Evolutionary conservation across 2,113 vertebrate genomes (phyloP), one percentile per base, ranked within the genome.

Genomic region (Rissa tridactyla): DNA sequence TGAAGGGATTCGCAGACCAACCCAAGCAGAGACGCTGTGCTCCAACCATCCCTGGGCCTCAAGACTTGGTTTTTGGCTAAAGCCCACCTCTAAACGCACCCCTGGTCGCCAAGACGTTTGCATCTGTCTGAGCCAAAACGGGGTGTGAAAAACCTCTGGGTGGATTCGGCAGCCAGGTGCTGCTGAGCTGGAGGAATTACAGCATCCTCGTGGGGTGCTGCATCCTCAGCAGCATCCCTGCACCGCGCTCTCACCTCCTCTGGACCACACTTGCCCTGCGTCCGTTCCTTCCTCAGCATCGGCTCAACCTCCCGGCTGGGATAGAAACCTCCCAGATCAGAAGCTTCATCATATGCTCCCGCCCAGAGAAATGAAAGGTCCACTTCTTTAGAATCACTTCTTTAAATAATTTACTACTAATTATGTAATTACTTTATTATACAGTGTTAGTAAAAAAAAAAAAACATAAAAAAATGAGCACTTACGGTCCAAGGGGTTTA

Each of bases 171-270:
- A 2, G 15, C 34, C 0, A 3, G 62, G n/a, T 64, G 22, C 5
- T 10, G 32, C 82, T 29, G 65, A 82, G 57, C 18, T 58, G 10
- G 29, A 61, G 42, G 12, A 30, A 34, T 5, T 9, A 14, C 70
- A 65, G 32, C n/a, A 55, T 72, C 71, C 71, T 47, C 6, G 0
- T 1, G 11, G 30, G 32, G 5, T 22, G 62, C 36, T 23, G 19
- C 18, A 13, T 11, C 12, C 27, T 38, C 70, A 68, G 80, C 68
- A 80, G 62, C 64, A 18, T 32, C 38, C 42, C 86, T 22, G 15
- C 9, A 9, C 20, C 15, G 9, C 0, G 0, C 2, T 11, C 7
- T 8, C 32, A 11, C 13, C 40, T 4, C 18, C 68, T 42, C 27
- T 55, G n/a, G 57, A n/a, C 21, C 8, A 6, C 49, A 13, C 38